phyloP scores from a whole-genome alignment of 2,888 invertebrate species.

The Macrostomum cliftonense region DNA sequence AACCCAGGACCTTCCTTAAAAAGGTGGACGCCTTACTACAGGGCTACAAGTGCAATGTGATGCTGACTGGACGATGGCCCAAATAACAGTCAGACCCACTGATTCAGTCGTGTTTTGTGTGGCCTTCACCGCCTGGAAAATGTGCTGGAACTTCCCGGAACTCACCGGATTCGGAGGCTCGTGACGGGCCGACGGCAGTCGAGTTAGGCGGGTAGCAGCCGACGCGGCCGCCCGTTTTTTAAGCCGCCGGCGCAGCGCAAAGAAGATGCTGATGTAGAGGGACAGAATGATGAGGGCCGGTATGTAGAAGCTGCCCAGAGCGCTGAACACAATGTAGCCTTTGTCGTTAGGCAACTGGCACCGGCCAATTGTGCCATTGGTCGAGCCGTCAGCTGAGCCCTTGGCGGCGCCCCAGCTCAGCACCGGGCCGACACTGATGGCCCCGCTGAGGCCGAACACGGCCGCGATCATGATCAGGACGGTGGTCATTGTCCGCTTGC shows the following conservation, averaged over 20 bases:
- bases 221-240: conserved; percentile 21
- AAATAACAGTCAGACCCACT: no score
- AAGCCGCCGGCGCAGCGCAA: conserved; percentile 63
- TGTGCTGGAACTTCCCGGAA: no score
- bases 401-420: conserved; percentile 66
- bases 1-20: no score
- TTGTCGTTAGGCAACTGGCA: conserved; percentile 31
- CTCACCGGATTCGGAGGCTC: no score
- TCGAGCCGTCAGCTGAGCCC: neutral
- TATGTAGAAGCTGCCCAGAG: conserved; percentile 80
- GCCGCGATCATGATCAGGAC: conserved; percentile 66
- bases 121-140: no score
- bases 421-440: conserved; percentile 72
- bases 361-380: neutral
- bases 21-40: no score
- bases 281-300: conserved; percentile 81
- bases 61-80: no score
- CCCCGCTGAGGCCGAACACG: conserved; percentile 63
- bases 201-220: conserved; percentile 4
- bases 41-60: no score
- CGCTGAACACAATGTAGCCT: conserved; percentile 75
- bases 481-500: conserved; percentile 65
- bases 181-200: no score
- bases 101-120: no score
- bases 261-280: conserved; percentile 82